These are phyloP conservation scores for Menidia menidia DNA, from an alignment of 2,797 vertebrate species.

Conservation along the genomic window DNA sequence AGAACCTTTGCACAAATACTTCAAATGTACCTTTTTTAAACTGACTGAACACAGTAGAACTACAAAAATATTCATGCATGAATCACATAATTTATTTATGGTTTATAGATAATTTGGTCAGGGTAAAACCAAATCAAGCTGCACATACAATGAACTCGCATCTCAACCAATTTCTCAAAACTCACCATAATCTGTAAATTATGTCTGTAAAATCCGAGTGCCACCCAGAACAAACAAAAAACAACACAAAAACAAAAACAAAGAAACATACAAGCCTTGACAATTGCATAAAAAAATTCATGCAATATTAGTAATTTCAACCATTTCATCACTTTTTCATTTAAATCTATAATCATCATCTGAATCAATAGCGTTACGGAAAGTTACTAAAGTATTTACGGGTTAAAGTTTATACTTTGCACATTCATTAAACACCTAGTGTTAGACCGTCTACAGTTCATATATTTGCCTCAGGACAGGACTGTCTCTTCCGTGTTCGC, in stretches of 20 bases:
- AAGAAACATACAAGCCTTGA: constrained; percentile 1
- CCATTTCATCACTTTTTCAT: neutral
- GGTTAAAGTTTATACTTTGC: constrained; percentile 10
- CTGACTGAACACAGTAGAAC: neutral
- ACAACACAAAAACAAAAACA: constrained; percentile 10
- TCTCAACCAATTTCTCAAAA: neutral
- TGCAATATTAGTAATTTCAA: constrained; percentile 28
- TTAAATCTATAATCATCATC: constrained; percentile 38
- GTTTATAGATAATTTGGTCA: constrained; percentile 40
- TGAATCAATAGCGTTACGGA: constrained; percentile 23
- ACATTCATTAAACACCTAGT: constrained; percentile 38
- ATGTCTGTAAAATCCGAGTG: constrained; percentile 37
- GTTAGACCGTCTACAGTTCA: constrained; percentile 14
- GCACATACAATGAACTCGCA: neutral
- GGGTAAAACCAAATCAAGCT: constrained; percentile 1
- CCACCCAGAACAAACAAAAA: neutral
- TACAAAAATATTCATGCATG: constrained; percentile 37
- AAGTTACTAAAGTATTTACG: constrained; percentile 48
- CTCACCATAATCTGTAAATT: constrained; percentile 22
- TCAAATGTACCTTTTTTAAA: neutral
- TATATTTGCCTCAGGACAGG: neutral
- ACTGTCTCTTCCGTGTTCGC: constrained; percentile 23
- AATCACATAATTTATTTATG: constrained; percentile 50
- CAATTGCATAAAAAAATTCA: constrained; percentile 29
- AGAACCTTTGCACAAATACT: neutral